Conservation (phyloP, 2,113 vertebrate species). For the Amphiprion ocellaris region DNA sequence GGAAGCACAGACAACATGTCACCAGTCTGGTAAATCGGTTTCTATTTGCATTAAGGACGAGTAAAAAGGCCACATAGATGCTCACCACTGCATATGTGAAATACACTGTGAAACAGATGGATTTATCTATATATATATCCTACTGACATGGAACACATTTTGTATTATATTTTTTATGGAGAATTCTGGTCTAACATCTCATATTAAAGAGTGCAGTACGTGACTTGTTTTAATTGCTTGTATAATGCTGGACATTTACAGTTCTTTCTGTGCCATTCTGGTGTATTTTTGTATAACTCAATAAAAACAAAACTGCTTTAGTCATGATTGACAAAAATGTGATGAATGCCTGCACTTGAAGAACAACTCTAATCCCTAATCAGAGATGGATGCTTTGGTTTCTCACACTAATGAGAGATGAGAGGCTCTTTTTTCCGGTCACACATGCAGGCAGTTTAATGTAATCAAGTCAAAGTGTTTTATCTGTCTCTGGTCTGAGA, state of each 20-base stretch:
- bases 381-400: conserved; percentile 3
- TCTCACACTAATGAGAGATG: neutral
- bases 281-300: neutral
- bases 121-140: too few relatives aligned
- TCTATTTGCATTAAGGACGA: neutral
- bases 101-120: neutral
- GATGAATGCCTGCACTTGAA: neutral
- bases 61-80: too few relatives aligned
- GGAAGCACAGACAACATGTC: too few relatives aligned
- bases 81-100: neutral
- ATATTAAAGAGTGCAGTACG: neutral
- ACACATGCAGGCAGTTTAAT: too few relatives aligned
- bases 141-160: too few relatives aligned
- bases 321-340: neutral
- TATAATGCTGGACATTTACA: conserved; percentile 18
- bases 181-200: neutral
- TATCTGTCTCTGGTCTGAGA: neutral
- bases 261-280: neutral
- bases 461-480: neutral
- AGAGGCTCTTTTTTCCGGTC: too few relatives aligned
- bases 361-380: neutral
- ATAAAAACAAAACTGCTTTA: neutral
- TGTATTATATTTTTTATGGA: neutral
- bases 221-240: neutral
- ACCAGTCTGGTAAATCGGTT: too few relatives aligned